Evolutionary conservation across 2,113 vertebrate species (phyloP).

Genomic region (Guaruba guarouba): DNA sequence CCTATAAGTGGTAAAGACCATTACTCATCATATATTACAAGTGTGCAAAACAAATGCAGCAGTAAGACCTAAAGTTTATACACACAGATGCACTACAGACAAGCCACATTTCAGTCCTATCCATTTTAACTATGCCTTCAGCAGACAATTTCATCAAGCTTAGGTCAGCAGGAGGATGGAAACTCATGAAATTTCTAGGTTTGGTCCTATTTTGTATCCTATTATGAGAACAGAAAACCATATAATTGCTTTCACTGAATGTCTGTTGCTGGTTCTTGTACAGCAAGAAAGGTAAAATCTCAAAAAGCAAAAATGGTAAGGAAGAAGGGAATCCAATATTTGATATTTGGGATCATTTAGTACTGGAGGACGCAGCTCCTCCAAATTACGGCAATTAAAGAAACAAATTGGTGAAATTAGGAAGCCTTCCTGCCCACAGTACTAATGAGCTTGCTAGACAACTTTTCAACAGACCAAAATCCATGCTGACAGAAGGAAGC

Average conservation of each 20-base stretch:
- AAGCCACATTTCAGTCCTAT: not conserved
- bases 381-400: not conserved
- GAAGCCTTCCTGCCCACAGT: not conserved
- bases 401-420: not conserved
- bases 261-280: not conserved
- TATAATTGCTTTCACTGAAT: not conserved
- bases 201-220: not conserved
- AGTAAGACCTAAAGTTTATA: not conserved
- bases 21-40: not conserved
- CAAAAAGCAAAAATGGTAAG: not conserved
- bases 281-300: not conserved
- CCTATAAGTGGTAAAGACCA: not conserved
- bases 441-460: not conserved
- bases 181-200: not conserved
- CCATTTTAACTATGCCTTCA: not conserved
- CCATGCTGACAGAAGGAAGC: not conserved
- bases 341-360: not conserved
- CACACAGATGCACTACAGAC: not conserved
- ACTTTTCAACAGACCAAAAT: not conserved
- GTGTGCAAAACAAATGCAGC: not conserved
- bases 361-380: not conserved
- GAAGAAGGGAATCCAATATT: not conserved
- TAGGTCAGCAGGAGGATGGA: not conserved
- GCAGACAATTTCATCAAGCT: not conserved
- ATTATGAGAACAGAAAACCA: not conserved